A percentile compares a stretch with the other conserved stretches of the same genome.
Evolutionary conservation across 2,888 invertebrate genomes (phyloP).

Genomic region (Endotricha flammealis): DNA sequence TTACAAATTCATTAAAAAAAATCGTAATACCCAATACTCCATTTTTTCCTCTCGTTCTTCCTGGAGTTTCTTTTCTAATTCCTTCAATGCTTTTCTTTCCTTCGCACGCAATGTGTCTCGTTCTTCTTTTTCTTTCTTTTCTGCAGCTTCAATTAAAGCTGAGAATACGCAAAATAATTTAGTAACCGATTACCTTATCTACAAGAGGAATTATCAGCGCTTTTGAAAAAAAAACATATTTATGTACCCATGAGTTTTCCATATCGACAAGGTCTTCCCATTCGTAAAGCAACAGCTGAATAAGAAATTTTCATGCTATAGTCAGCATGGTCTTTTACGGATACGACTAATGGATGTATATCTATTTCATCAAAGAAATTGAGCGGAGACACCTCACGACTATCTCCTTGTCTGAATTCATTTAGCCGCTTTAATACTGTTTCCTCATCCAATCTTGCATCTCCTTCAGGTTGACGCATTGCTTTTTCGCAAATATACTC

Average conservation of each 20-base stretch:
- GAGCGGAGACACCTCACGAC: slow-evolving; percentile 81
- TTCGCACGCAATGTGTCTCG: slow-evolving; percentile 39
- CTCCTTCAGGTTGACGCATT: slow-evolving; percentile 77
- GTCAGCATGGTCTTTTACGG: slow-evolving; percentile 63
- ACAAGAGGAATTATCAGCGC: no score
- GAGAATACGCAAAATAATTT: no score
- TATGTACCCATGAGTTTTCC: slow-evolving; percentile 68
- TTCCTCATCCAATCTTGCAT: slow-evolving; percentile 77
- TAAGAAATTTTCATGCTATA: slow-evolving; percentile 77
- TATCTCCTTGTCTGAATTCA: slow-evolving; percentile 75
- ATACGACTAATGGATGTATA: slow-evolving; percentile 79
- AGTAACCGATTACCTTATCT: no score
- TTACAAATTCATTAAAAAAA: no score
- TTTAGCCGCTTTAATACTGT: slow-evolving; percentile 71
- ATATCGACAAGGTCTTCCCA: slow-evolving; percentile 81
- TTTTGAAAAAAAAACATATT: no score
- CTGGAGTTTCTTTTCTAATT: slow-evolving; percentile 57
- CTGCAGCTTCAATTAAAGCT: slow-evolving; percentile 56
- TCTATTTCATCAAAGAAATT: slow-evolving; percentile 87
- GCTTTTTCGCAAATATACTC: slow-evolving; percentile 80
- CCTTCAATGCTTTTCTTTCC: slow-evolving; percentile 54
- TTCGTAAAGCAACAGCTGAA: slow-evolving; percentile 73
- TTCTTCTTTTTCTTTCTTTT: slow-evolving; percentile 54
- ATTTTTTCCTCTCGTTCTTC: slow-evolving; percentile 66
- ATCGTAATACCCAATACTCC: slow-evolving; percentile 75